These are phyloP conservation scores for Nesidiocoris tenuis DNA, from an alignment of 2,888 invertebrate species.

Conservation along the genomic window DNA sequence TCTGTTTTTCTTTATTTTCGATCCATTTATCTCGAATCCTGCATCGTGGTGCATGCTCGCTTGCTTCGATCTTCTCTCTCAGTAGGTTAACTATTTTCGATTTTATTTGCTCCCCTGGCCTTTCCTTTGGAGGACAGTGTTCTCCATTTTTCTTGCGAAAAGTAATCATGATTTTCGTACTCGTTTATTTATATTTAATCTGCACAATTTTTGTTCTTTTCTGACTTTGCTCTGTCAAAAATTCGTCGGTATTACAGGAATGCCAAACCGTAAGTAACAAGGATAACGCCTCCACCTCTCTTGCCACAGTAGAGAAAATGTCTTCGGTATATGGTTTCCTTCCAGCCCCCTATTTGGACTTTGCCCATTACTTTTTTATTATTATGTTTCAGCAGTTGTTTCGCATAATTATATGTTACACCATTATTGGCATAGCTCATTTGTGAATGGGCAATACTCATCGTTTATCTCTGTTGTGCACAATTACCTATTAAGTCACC, in stretches of 20 bases:
- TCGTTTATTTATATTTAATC: conserved; percentile 29
- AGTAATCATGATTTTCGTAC: conserved; percentile 6
- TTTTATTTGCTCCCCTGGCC: conserved; percentile 22
- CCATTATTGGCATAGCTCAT: conserved; percentile 47
- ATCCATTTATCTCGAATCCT: conserved; percentile 23
- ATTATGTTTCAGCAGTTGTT: conserved; percentile 27
- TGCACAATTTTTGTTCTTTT: conserved; percentile 36
- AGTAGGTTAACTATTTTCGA: background rate
- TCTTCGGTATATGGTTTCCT: background rate
- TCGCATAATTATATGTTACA: conserved; percentile 33
- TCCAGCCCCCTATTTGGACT: background rate
- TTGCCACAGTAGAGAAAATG: conserved; percentile 2
- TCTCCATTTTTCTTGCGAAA: background rate
- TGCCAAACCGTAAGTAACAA: conserved; percentile 38
- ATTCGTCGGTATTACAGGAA: conserved; percentile 37
- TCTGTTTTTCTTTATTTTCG: background rate
- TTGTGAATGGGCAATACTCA: conserved; percentile 42
- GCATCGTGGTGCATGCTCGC: conserved; percentile 39
- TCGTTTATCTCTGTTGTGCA: background rate
- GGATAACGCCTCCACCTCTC: conserved; percentile 23
- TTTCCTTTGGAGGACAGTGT: conserved; percentile 13
- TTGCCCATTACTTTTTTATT: conserved; percentile 20
- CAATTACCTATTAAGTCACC: background rate
- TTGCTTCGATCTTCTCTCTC: conserved; percentile 28
- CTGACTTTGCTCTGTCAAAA: conserved; percentile 36